Evolutionary conservation across 2,113 vertebrate genomes (phyloP), one percentile per base, ranked within the genome.

Genomic region (Ahaetulla prasina): DNA sequence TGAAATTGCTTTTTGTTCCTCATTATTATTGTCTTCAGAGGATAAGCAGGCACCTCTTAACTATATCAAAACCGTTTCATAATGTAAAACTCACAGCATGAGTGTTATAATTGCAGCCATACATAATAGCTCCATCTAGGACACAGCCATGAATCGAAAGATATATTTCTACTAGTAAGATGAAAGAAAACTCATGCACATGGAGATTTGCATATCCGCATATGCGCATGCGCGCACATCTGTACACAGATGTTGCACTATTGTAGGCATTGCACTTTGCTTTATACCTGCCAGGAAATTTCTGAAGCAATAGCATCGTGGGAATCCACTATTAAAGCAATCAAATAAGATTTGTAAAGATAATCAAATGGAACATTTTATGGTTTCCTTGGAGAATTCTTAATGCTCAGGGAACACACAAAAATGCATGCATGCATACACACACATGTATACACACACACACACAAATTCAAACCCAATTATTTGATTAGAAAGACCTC

Each of bases 301-400:
- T 96, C 94, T 95, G 80, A 96, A 95, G 85, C 92, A 93, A 8
- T 95, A 93, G 92, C 93, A 95, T 85, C 90, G 85, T 93, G 91
- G 93, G 89, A 96, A 93, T 92, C 89, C 91, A 96, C 96, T 96
- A 95, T 96, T 94, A 95, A 94, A 96, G 94, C 92, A 93, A 94
- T 94, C 94, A 95, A 93, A 91, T 93, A 94, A 94, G 94, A 95
- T 95, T 94, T 96, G 94, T 95, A 94, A 95, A 94, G 91, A 96
- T 68, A 94, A 97, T 96, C 94, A 96, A 96, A 74, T 91, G 87
- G 85, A 94, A 93, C 95, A 89, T 92, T 97, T 96, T 96, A 96
- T 89, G 91, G 91, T 49, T 94, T 43, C 87, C 92, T 95, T 84
- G 87, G 63, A 88, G 93, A 50, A 91, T 94, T 94, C 92, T 93